Percentiles rank a stretch among this genome's conserved stretches.
Conservation (phyloP, 1,140 invertebrate genomes). For the Schmidtea mediterranea region DNA sequence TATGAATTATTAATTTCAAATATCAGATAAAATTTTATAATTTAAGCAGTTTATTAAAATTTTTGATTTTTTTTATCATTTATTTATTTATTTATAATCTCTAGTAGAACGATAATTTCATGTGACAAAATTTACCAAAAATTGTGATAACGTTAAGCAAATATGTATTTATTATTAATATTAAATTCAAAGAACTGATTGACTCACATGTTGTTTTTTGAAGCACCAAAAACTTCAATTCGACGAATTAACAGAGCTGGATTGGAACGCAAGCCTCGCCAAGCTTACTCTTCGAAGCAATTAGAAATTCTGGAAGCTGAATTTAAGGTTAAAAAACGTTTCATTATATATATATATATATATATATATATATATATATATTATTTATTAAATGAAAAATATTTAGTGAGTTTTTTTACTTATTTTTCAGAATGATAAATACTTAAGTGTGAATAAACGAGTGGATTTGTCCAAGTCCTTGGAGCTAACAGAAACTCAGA, state of each 20-base stretch:
- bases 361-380: neutral
- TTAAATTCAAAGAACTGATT: neutral
- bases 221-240: slow-evolving; percentile 46
- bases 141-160: too few relatives aligned
- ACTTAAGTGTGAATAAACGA: slow-evolving; percentile 67
- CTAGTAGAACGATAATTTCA: too few relatives aligned
- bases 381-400: neutral
- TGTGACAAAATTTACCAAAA: too few relatives aligned
- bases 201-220: slow-evolving; percentile 12
- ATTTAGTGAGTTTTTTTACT: too few relatives aligned
- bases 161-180: too few relatives aligned
- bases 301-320: slow-evolving; percentile 60
- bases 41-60: too few relatives aligned
- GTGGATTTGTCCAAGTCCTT: slow-evolving; percentile 64
- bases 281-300: slow-evolving; percentile 76
- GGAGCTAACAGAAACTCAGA: slow-evolving; percentile 69
- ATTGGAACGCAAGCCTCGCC: slow-evolving; percentile 62
- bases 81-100: too few relatives aligned
- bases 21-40: too few relatives aligned
- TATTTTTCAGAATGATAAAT: slow-evolving; percentile 48
- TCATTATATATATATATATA: too few relatives aligned
- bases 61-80: too few relatives aligned
- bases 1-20: too few relatives aligned
- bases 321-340: slow-evolving; percentile 42
- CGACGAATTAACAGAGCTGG: slow-evolving; percentile 51